These are phyloP conservation scores for Plagiodera versicolora DNA, from an alignment of 2,888 invertebrate species.

Conservation along the genomic window DNA sequence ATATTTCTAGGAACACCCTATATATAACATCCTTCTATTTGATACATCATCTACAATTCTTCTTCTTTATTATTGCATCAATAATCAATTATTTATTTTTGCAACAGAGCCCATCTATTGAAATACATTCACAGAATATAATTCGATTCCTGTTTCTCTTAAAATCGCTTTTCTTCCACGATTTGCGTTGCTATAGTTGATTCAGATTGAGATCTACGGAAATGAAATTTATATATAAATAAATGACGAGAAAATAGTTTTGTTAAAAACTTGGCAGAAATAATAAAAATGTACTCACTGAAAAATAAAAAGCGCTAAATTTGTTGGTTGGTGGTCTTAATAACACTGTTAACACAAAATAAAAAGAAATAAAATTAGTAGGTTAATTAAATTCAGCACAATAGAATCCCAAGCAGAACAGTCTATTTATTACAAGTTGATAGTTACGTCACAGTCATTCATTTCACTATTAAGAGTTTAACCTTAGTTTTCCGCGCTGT, in stretches of 20 bases:
- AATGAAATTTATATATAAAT: slow-evolving; percentile 1
- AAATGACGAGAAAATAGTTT: not conserved
- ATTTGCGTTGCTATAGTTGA: slow-evolving; percentile 12
- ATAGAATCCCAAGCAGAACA: not conserved
- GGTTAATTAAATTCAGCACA: slow-evolving; percentile 12
- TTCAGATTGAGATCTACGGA: slow-evolving; percentile 22
- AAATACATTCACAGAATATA: not conserved
- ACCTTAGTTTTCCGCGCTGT: no score
- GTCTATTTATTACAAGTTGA: no score
- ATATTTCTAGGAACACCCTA: no score
- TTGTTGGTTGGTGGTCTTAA: slow-evolving; percentile 2
- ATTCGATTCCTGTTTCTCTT: not conserved
- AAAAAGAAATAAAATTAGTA: slow-evolving; percentile 19
- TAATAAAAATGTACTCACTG: not conserved
- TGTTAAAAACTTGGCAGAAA: no score
- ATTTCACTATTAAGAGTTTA: no score
- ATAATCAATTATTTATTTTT: no score
- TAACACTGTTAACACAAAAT: slow-evolving; percentile 16
- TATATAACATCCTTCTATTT: no score
- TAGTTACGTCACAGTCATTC: no score
- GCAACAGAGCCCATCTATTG: no score
- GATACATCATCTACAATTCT: no score
- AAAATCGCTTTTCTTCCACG: not conserved
- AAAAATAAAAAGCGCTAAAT: not conserved
- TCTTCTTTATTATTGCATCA: not conserved